Percentiles rank a stretch among this genome's conserved stretches.
Evolutionary conservation across 2,888 invertebrate genomes (phyloP).

Genomic region (Morinoia aosen): DNA sequence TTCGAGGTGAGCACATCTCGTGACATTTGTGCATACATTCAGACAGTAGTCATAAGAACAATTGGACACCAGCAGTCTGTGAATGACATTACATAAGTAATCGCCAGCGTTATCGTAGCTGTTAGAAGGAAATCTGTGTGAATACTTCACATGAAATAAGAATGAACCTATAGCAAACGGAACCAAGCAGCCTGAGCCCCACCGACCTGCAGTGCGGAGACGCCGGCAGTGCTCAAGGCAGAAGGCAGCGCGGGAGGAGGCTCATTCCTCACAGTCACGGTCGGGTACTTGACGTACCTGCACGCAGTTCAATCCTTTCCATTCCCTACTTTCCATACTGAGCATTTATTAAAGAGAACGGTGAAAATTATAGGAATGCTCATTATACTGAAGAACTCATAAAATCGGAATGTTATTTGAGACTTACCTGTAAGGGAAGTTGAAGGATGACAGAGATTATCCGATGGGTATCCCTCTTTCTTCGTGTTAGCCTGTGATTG

Average conservation of each 20-base stretch:
- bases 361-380: too few species aligned
- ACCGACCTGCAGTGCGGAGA: constrained; percentile 22
- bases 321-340: too few species aligned
- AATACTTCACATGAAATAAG: not conserved
- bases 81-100: not conserved
- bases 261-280: not conserved
- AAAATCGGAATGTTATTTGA: too few species aligned
- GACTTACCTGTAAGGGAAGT: too few species aligned
- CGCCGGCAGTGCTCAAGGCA: constrained; percentile 29
- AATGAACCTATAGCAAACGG: not conserved
- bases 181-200: not conserved
- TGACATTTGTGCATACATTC: too few species aligned
- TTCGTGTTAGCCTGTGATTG: too few species aligned
- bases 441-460: too few species aligned
- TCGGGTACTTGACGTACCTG: constrained; percentile 20
- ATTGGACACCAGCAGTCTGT: not conserved
- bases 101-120: not conserved
- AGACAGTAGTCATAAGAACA: not conserved
- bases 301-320: not conserved
- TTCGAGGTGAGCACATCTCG: too few species aligned
- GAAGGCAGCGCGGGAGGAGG: not conserved
- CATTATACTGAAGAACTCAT: too few species aligned
- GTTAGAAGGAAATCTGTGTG: not conserved
- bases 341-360: too few species aligned
- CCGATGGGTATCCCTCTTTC: too few species aligned